Percentiles rank a stretch among this genome's conserved stretches.
Conservation (phyloP, 2,888 invertebrate genomes). For the Nymphalis c-album region DNA sequence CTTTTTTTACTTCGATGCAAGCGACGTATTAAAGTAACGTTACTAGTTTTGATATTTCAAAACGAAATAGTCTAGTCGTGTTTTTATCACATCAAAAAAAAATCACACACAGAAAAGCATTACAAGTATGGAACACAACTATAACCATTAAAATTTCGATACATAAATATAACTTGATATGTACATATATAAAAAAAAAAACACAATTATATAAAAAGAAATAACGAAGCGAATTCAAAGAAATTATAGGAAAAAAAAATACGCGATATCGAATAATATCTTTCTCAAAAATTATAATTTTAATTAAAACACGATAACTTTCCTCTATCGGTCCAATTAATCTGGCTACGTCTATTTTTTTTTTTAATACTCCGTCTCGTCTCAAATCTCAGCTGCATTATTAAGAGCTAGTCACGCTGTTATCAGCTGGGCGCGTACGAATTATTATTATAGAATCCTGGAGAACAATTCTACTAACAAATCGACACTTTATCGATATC, state of each 20-base stretch:
- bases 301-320: conserved; percentile 3
- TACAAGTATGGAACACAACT: not conserved
- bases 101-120: not conserved
- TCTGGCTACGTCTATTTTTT: conserved; percentile 1
- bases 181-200: too few relatives aligned
- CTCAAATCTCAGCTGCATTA: not conserved
- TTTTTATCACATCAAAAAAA: not conserved
- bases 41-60: not conserved
- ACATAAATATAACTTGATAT: not conserved
- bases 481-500: too few relatives aligned
- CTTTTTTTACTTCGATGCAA: not conserved
- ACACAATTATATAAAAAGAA: too few relatives aligned
- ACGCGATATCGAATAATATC: conserved; percentile 1
- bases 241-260: conserved; percentile 3
- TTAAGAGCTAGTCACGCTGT: conserved; percentile 7
- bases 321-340: conserved; percentile 2
- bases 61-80: not conserved
- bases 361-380: not conserved
- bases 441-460: conserved; percentile 35
- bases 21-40: not conserved
- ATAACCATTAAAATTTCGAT: not conserved
- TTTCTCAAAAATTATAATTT: not conserved
- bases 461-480: not conserved
- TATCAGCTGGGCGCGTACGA: conserved; percentile 33
- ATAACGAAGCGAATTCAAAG: not conserved